Percentiles rank a stretch among this genome's conserved stretches.
Conservation (phyloP, 2,888 invertebrate genomes). For the Dicycla oo region DNA sequence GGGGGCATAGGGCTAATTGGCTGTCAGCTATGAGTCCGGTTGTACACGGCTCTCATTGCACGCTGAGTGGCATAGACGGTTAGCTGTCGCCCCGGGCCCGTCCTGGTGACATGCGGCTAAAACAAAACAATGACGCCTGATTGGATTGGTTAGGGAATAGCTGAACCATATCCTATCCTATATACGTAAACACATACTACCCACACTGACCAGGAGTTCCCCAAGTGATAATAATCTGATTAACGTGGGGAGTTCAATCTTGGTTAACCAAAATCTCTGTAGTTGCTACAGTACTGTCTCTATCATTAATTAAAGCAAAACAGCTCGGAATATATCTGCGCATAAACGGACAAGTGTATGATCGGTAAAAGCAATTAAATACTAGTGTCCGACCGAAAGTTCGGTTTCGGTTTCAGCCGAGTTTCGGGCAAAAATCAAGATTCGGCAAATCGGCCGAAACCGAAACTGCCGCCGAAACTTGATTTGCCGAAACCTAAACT, state of each 20-base stretch:
- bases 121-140: slow-evolving; percentile 77
- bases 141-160: slow-evolving; percentile 70
- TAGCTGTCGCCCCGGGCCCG: slow-evolving; percentile 69
- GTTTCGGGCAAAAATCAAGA: too few species aligned
- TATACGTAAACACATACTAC: slow-evolving; percentile 19
- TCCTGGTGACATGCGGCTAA: slow-evolving; percentile 74
- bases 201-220: slow-evolving; percentile 24
- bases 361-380: slow-evolving; percentile 5
- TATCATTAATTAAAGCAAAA: not conserved
- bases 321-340: not conserved
- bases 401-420: too few species aligned
- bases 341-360: not conserved
- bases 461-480: too few species aligned
- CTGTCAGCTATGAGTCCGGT: slow-evolving; percentile 87
- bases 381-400: too few species aligned
- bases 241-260: slow-evolving; percentile 42
- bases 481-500: too few species aligned
- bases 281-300: not conserved
- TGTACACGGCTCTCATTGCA: slow-evolving; percentile 70
- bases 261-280: slow-evolving; percentile 14
- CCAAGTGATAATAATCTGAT: slow-evolving; percentile 46
- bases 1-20: slow-evolving; percentile 86
- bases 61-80: slow-evolving; percentile 74
- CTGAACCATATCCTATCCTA: slow-evolving; percentile 47
- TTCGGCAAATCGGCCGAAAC: too few species aligned